These are phyloP conservation scores for Orthonyx spaldingii DNA, from an alignment of 2,113 vertebrate species.

Conservation along the genomic window DNA sequence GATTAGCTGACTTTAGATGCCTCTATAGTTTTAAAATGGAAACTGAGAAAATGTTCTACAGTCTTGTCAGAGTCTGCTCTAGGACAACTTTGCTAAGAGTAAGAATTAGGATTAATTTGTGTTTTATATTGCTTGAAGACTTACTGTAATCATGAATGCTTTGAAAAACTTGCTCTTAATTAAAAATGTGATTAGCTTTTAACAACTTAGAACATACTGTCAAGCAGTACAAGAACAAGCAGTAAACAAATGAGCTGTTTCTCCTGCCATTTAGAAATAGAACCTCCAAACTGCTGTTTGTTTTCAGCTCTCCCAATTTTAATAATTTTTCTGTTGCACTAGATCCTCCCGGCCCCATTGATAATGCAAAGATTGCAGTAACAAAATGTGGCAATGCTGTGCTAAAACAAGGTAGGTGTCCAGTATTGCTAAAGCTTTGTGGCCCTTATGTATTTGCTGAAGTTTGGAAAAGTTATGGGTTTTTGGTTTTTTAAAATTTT, in stretches of 20 bases:
- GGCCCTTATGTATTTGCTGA: not conserved
- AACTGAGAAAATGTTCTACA: not conserved
- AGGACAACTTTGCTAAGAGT: not conserved
- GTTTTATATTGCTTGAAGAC: not conserved
- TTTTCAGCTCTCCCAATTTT: not conserved
- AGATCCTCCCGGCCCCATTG: constrained; percentile 94
- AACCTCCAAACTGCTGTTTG: not conserved
- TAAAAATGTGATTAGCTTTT: not conserved
- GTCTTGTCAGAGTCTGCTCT: not conserved
- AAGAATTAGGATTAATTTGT: not conserved
- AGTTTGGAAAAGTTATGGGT: not conserved
- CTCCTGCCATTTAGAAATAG: not conserved
- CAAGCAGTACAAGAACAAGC: not conserved
- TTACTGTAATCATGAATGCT: not conserved
- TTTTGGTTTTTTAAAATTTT: not conserved
- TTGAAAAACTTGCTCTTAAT: not conserved
- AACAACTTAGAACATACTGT: not conserved
- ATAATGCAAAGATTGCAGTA: constrained; percentile 92
- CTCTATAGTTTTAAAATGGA: not conserved
- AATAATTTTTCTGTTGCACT: not conserved
- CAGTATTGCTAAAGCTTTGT: not conserved
- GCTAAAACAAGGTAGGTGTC: constrained; percentile 87
- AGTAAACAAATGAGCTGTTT: not conserved
- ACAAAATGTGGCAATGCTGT: constrained; percentile 87
- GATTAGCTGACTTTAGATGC: not conserved